A percentile compares a stretch with the other conserved stretches of the same genome.
Evolutionary conservation across 2,888 invertebrate genomes (phyloP).

Genomic region (Agrilus cyanescens): DNA sequence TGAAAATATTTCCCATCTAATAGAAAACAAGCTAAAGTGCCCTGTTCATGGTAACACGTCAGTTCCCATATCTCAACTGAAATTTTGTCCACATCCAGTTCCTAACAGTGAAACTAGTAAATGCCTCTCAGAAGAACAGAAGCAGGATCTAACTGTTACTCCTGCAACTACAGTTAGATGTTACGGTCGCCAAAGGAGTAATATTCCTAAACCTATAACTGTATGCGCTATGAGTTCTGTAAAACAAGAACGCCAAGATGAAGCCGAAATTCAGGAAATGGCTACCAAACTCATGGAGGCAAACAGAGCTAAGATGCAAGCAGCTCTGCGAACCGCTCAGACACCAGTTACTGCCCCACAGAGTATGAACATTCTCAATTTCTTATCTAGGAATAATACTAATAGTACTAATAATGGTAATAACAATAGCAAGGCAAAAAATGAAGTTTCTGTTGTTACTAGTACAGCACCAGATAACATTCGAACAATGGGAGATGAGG

Average conservation of each 20-base stretch:
- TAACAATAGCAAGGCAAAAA: slow-evolving; percentile 32
- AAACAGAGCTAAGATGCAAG: slow-evolving; percentile 54
- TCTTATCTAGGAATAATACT: slow-evolving; percentile 12
- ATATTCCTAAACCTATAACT: too few relatives aligned
- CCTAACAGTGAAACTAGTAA: too few relatives aligned
- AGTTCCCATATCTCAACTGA: too few relatives aligned
- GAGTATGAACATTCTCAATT: slow-evolving; percentile 16
- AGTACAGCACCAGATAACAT: slow-evolving; percentile 13
- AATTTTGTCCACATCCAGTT: too few relatives aligned
- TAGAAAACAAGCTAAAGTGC: too few relatives aligned
- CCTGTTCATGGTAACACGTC: too few relatives aligned
- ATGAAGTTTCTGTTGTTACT: slow-evolving; percentile 21
- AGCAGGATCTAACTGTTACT: too few relatives aligned
- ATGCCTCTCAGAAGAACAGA: too few relatives aligned
- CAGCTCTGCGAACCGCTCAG: slow-evolving; percentile 20
- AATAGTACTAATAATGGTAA: slow-evolving; percentile 18
- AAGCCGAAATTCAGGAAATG: slow-evolving; percentile 76
- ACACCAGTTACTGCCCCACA: slow-evolving; percentile 14
- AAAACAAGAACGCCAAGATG: slow-evolving; percentile 69
- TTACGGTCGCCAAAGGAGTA: too few relatives aligned
- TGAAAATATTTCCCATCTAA: too few relatives aligned
- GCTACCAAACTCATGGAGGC: slow-evolving; percentile 81
- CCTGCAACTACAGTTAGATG: too few relatives aligned
- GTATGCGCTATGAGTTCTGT: slow-evolving; percentile 27
- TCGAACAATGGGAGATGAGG: slow-evolving; percentile 45